Evolutionary conservation across 2,113 vertebrate genomes (phyloP).

Genomic region (Ameiurus melas): DNA sequence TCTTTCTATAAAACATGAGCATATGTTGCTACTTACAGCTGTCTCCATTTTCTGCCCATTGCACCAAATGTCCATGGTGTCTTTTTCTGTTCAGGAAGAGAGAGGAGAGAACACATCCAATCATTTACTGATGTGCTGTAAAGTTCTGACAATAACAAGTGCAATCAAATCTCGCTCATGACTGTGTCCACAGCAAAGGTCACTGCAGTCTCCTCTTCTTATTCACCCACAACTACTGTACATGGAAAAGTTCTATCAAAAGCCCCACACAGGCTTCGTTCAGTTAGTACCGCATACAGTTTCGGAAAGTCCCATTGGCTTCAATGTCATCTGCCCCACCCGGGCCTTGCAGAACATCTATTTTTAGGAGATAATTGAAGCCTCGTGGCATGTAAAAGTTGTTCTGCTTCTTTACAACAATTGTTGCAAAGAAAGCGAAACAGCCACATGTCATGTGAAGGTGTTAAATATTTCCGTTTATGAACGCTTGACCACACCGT

Average conservation of each 20-base stretch:
- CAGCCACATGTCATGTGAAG: too few species aligned
- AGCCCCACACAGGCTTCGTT: neutral
- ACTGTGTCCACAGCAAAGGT: neutral
- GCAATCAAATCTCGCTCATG: neutral
- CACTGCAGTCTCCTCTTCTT: neutral
- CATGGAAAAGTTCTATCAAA: neutral
- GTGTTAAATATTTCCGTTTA: neutral
- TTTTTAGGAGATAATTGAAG: neutral
- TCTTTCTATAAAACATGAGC: neutral
- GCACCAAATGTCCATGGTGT: conserved; percentile 99
- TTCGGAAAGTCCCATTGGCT: neutral
- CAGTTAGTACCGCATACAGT: neutral
- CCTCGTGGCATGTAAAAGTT: neutral
- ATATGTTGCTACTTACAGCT: conserved; percentile 77
- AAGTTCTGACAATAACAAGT: neutral
- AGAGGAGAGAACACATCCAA: neutral
- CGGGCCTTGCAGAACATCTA: too few species aligned
- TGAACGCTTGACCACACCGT: neutral
- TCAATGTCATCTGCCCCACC: neutral
- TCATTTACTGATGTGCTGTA: neutral
- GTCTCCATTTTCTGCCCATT: conserved; percentile 95
- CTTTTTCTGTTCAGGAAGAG: conserved; percentile 82
- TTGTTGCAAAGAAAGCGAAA: neutral
- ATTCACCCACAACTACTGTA: neutral
- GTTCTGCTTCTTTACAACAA: neutral